These are phyloP conservation scores for Dendrocopos noguchii DNA, from an alignment of 2,113 vertebrate genomes.

Conservation along the genomic window DNA sequence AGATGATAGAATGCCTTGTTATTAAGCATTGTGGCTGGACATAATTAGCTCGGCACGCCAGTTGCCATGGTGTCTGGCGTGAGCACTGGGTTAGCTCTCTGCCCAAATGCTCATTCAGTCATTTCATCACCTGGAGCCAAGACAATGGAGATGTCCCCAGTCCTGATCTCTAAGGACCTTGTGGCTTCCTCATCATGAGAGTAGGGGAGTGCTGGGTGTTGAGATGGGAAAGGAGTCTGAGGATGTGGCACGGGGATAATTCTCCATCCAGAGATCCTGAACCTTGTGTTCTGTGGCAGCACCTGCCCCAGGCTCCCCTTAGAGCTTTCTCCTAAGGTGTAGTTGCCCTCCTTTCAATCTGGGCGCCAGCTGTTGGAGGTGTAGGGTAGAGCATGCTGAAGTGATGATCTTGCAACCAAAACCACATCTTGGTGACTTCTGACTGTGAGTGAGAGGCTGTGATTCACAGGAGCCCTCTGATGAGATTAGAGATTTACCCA, in stretches of 20 bases:
- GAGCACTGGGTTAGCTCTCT: background rate
- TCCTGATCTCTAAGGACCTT: background rate
- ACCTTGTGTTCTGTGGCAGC: background rate
- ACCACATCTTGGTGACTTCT: background rate
- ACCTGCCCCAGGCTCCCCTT: background rate
- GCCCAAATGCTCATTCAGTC: background rate
- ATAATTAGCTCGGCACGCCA: background rate
- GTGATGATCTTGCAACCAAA: background rate
- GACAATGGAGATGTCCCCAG: background rate
- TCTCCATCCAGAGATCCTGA: background rate
- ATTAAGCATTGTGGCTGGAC: background rate
- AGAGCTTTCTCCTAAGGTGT: background rate
- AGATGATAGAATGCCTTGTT: background rate
- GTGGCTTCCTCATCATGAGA: background rate
- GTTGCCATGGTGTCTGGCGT: background rate
- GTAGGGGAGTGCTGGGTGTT: background rate
- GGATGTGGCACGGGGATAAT: background rate
- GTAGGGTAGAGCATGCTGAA: background rate
- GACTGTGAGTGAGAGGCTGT: background rate
- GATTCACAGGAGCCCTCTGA: background rate
- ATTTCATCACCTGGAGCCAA: background rate
- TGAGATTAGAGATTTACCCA: background rate
- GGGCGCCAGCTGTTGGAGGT: background rate
- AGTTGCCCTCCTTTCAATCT: background rate
- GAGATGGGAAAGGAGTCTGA: background rate